Evolutionary conservation across 2,797 vertebrate species (phyloP), one percentile per base, ranked within the genome.

Genomic region (Syngnathus acus): DNA sequence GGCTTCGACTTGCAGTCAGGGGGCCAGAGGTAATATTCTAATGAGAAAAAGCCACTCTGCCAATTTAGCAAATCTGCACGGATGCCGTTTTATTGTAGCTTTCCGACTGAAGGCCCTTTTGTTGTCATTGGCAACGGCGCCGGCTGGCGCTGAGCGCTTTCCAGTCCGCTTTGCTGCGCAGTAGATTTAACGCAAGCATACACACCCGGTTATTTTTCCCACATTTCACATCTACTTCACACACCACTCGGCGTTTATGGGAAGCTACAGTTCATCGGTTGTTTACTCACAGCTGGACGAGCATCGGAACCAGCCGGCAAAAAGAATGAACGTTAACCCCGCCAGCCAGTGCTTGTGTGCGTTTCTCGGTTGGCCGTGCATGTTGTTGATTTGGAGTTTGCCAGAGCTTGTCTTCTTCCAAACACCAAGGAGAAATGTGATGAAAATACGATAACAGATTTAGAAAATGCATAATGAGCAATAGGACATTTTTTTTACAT

Each of bases 11-110:
- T 82, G 84, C 82, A 79, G 83, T 81, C 9, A 14, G 79, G 79
- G 82, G 88, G 86, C 87, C 87, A 89, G 86, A 88, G 87, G 87
- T 88, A 87, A 86, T 84, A 86, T 89, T 86, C 84, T 90, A 92
- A 91, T 91, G 89, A 89, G 87, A 86, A 81, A 83, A 71, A 81
- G 78, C 80, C 74, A 67, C 78, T 71, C 72, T 69, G 79, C 70
- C 80, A 78, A 72, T 78, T 70, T 13, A 78, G 78, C 86, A 80
- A 87, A 86, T 86, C 73, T 74, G 73, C 85, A 81, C 86, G 67
- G 77, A 81, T 75, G 71, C 71, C 67, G 71, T 83, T 88, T 83
- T 84, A 79, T 79, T 80, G 78, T 77, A 74, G 75, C 70, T 59
- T 57, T 47, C 57, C 67, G 72, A 74, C 79, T 68, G 75, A 80